These are phyloP conservation scores for Thymelicus acteon DNA, from an alignment of 2,888 invertebrate species.

Conservation along the genomic window DNA sequence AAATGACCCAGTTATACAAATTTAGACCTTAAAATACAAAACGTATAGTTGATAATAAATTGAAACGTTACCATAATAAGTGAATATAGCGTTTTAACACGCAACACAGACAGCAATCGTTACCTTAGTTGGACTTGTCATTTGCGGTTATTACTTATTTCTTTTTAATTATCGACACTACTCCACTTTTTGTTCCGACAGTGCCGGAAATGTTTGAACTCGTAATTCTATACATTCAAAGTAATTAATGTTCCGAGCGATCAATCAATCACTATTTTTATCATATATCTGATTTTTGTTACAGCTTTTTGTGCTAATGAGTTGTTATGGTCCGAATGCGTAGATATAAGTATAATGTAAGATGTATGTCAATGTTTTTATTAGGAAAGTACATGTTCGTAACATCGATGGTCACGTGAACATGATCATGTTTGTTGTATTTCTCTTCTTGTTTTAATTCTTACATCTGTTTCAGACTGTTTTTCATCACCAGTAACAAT, in stretches of 20 bases:
- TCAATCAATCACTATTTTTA: conserved; percentile 26
- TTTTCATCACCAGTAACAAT: too few species aligned
- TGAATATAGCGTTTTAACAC: conserved; percentile 61
- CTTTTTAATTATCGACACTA: conserved; percentile 29
- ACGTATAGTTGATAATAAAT: conserved; percentile 1
- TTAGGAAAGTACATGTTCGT: too few species aligned
- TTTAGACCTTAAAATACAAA: conserved; percentile 3
- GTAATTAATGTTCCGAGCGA: conserved; percentile 22
- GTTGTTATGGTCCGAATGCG: not conserved
- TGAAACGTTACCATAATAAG: conserved; percentile 19
- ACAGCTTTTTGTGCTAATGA: conserved; percentile 12
- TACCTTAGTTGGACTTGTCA: conserved; percentile 26
- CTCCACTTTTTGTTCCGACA: conserved; percentile 21
- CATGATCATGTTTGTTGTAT: too few species aligned
- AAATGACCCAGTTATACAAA: not conserved
- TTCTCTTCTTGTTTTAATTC: too few species aligned
- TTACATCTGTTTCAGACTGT: too few species aligned
- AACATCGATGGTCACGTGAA: too few species aligned
- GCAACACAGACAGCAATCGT: conserved; percentile 48
- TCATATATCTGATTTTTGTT: conserved; percentile 1
- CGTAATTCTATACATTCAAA: conserved; percentile 16
- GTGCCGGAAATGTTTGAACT: conserved; percentile 27
- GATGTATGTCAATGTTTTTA: too few species aligned
- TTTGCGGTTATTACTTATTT: conserved; percentile 30
- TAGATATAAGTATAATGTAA: not conserved